Base-by-base conservation (phyloP, 53 echinoderm and acorn worm species). In the Pentamera pediparva region DNA sequence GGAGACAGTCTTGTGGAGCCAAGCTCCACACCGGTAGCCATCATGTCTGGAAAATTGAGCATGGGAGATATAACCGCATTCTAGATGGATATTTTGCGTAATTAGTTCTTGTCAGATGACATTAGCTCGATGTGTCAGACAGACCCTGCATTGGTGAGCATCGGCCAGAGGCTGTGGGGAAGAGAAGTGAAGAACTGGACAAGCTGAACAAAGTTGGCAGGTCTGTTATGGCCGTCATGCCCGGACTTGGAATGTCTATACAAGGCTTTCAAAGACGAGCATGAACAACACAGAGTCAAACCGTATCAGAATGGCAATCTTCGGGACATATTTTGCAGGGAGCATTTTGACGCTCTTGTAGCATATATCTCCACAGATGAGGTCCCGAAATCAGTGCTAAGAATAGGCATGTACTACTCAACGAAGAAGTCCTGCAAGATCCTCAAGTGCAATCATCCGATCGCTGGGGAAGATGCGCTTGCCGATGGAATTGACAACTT, bases 181-280 rank as follows among this genome's bases (percentile, higher is more conserved):
- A 82, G 78, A 33, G 74, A 63, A 17, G 39, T 36, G 35, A 72
- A 39, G 70, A 86, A 70, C 20, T 26, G 37, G 80, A 84, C 74
- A 78, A 84, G 62, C 40, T 13, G 75, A n/a, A 30, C n/a, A 80
- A 85, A 75, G 85, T 75, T 17, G 51, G 82, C 32, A 82, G 74
- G 50, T 58, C 82, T 47, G 88, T 88, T 3, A 89, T 89, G 89
- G 40, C 84, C 0, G 70, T 60, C 50, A 84, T 89, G 80, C 75
- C 83, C 36, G 55, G 89, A 50, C 61, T 89, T n/a, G 19, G 83
- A 40, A 24, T 21, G 39, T 36, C 72, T 89, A 53, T 89, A 89
- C 40, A 6, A 41, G 4, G n/a, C 35, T 32, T 88, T 88, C 69
- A 37, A 56, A 39, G 56, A 76, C 52, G 47, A 79, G 32, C 64